Base-by-base conservation (phyloP, 2,888 invertebrate genomes). In the Magallana nippona region DNA sequence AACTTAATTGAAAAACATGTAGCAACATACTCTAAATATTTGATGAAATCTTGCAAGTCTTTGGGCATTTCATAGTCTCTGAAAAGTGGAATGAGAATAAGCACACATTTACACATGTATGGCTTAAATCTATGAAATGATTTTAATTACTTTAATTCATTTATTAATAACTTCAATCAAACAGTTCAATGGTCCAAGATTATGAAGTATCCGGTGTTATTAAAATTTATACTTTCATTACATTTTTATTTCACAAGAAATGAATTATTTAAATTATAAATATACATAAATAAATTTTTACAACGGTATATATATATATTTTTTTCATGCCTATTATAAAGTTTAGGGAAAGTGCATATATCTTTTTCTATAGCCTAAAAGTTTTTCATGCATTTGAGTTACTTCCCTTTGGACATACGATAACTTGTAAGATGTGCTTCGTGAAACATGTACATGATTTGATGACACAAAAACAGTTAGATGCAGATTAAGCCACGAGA, bases 21-120 rank as follows among this genome's bases (percentile, higher is more conserved):
- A 78, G 78, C 60, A 78, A 90, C 89, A 86, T 90, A 90, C 89
- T 90, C 89, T 56, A 90, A 83, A 80, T 90, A 90, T 79, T 86
- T 82, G 89, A 90, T 87, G 88, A 90, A 90, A 83, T 89, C 89
- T 85, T 90, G 89, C 84, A 90, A 86, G 85, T 90, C 89, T 80
- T 85, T 85, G 58, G 89, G 88, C 88, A 90, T 86, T 82, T 88
- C 84, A 80, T 83, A 83, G 82, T 86, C 83, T 84, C 84, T 86
- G 84, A 83, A 82, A 86, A 81, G 60, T 83, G 80, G 44, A 62
- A 82, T 57, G 58, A 79, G 32, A 82, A 79, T 71, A 71, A 71
- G 71, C 71, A 71, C 71, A 71, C 71, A 71, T 84, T 32, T 62
- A 62, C 57, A 63, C 27, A 81, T 55, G 71, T 71, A 71, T 71